Evolutionary conservation across 2,113 vertebrate genomes (phyloP).

Genomic region (Numenius arquata): DNA sequence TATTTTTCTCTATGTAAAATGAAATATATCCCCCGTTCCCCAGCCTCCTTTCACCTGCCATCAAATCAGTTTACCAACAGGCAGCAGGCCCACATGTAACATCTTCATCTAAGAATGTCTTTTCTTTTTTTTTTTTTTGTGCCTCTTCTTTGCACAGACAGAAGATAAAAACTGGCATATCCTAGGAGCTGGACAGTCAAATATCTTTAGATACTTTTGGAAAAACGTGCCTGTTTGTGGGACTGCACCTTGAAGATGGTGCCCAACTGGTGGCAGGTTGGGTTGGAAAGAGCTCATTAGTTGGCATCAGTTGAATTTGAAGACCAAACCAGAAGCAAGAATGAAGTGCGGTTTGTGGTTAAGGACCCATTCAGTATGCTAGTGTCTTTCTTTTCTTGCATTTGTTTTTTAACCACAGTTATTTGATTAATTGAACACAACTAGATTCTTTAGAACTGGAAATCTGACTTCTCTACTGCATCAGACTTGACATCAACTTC

Average conservation of each 20-base stretch:
- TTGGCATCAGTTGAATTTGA: not conserved
- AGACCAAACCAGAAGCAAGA: not conserved
- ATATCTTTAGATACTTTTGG: not conserved
- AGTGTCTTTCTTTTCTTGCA: fast-evolving
- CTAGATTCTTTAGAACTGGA: not conserved
- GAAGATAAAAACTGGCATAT: not conserved
- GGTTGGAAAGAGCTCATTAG: not conserved
- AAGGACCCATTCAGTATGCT: not conserved
- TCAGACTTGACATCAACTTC: not conserved
- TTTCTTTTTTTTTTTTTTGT: not conserved
- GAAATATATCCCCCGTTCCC: not conserved
- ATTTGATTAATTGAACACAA: not conserved
- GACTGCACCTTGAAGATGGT: not conserved
- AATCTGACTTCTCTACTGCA: not conserved
- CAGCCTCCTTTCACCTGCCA: not conserved
- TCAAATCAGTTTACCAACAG: not conserved
- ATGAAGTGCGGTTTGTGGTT: not conserved
- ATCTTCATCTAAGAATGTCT: not conserved
- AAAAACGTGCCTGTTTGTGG: not conserved
- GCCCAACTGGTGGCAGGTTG: fast-evolving
- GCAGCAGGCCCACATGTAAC: not conserved
- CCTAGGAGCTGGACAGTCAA: not conserved
- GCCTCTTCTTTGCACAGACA: not conserved
- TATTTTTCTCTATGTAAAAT: not conserved
- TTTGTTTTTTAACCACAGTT: not conserved